A percentile compares a stretch with the other conserved stretches of the same genome.
Conservation (phyloP, 2,888 invertebrate genomes). For the Epirrhoe alternata region DNA sequence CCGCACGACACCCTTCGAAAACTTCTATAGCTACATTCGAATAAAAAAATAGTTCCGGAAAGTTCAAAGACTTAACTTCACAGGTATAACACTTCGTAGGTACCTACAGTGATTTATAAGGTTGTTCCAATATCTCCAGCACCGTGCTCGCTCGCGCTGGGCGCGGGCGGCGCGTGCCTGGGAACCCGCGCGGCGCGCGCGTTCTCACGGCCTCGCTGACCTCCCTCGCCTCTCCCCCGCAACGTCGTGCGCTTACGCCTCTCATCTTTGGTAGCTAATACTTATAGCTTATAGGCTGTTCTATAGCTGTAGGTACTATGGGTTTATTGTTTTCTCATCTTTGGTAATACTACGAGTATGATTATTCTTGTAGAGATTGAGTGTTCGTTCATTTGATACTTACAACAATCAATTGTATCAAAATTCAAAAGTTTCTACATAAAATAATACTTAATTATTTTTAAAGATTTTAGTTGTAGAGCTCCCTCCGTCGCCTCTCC, state of each 20-base stretch:
- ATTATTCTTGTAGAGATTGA: not conserved
- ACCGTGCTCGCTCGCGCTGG: slow-evolving; percentile 57
- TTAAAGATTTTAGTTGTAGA: too few relatives aligned
- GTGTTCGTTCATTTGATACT: not conserved
- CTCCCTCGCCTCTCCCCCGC: slow-evolving; percentile 52
- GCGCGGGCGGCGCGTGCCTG: slow-evolving; percentile 83
- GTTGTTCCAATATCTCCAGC: slow-evolving; percentile 39
- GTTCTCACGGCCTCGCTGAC: slow-evolving; percentile 81
- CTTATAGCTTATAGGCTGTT: slow-evolving; percentile 25
- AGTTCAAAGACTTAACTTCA: too few relatives aligned
- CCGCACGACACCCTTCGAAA: too few relatives aligned
- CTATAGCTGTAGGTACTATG: not conserved
- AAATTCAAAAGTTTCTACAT: too few relatives aligned
- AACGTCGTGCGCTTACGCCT: slow-evolving; percentile 41
- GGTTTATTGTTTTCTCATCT: too few relatives aligned
- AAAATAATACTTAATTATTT: too few relatives aligned
- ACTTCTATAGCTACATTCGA: too few relatives aligned
- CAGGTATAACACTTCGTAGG: too few relatives aligned
- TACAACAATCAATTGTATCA: too few relatives aligned
- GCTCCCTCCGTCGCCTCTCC: too few relatives aligned
- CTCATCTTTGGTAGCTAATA: slow-evolving; percentile 43
- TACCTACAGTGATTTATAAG: too few relatives aligned
- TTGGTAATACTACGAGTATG: not conserved
- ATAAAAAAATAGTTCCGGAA: too few relatives aligned
- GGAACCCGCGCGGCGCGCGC: slow-evolving; percentile 84